A percentile compares a stretch with the other conserved stretches of the same genome.
These are phyloP conservation scores for Dolichotis patagonum DNA, from an alignment of 2,113 vertebrate species.

Conservation along the genomic window DNA sequence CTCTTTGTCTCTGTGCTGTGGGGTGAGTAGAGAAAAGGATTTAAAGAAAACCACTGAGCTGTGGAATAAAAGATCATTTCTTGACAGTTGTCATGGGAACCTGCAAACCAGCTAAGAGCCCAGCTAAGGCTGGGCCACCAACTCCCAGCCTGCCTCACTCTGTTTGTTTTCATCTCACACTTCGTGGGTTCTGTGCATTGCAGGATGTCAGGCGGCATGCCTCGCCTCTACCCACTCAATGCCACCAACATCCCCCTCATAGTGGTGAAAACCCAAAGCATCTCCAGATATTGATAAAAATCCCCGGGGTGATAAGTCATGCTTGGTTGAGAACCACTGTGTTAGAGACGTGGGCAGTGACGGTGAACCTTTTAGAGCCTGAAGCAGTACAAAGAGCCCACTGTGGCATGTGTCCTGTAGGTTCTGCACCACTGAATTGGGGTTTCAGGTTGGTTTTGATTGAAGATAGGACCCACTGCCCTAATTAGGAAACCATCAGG, in stretches of 20 bases:
- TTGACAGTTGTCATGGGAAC: conserved; percentile 68
- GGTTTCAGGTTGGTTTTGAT: neutral
- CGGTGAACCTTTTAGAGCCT: neutral
- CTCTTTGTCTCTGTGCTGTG: neutral
- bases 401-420: neutral
- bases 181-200: rapidly evolving
- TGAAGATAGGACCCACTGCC: neutral
- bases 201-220: neutral
- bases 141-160: neutral
- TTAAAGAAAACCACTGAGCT: conserved; percentile 23
- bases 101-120: neutral
- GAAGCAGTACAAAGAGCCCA: neutral
- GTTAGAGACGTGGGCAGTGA: neutral
- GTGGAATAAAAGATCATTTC: neutral
- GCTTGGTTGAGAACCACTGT: neutral
- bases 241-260: neutral
- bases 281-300: neutral
- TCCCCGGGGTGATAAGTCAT: neutral
- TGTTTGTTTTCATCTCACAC: neutral
- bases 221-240: neutral
- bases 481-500: neutral
- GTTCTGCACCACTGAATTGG: neutral
- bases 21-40: neutral
- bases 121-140: neutral
- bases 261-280: neutral